Percentiles rank a stretch among this genome's conserved stretches.
phyloP scores from a whole-genome alignment of 2,888 invertebrate species.

The Machimus atricapillus region DNA sequence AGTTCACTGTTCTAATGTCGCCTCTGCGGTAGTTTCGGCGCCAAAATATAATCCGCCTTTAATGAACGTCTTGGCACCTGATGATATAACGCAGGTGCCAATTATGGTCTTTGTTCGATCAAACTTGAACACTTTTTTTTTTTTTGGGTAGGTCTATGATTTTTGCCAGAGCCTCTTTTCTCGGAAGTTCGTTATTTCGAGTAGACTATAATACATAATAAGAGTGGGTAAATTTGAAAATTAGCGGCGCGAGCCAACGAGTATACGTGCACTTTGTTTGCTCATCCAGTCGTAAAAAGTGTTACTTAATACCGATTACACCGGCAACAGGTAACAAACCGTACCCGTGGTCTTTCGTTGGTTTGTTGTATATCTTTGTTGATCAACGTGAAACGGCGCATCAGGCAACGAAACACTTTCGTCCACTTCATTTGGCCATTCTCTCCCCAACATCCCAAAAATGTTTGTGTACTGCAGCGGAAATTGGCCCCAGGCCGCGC shows the following conservation, averaged over 20 bases:
- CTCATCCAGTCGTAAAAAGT: slow-evolving; percentile 10
- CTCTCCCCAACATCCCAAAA: neutral
- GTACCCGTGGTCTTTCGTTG: neutral
- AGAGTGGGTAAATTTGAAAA: neutral
- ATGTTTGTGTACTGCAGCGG: neutral
- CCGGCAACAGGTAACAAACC: slow-evolving; percentile 18
- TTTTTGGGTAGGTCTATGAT: neutral
- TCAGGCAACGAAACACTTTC: slow-evolving; percentile 18
- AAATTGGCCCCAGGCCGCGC: neutral
- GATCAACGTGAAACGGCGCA: neutral
- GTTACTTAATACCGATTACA: slow-evolving; percentile 25
- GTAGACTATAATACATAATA: neutral
- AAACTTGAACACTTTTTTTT: neutral
- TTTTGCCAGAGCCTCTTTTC: neutral
- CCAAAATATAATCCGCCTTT: neutral
- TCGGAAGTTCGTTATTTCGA: neutral
- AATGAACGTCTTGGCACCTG: neutral
- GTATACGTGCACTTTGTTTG: neutral
- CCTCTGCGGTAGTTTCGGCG: neutral
- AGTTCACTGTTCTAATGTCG: neutral
- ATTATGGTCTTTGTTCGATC: neutral
- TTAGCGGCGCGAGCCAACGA: neutral
- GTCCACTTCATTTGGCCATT: slow-evolving; percentile 19
- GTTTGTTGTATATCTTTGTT: neutral
- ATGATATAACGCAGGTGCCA: neutral